These are phyloP conservation scores for Pardosa pseudoannulata DNA, from an alignment of 2,888 invertebrate genomes.

Conservation along the genomic window DNA sequence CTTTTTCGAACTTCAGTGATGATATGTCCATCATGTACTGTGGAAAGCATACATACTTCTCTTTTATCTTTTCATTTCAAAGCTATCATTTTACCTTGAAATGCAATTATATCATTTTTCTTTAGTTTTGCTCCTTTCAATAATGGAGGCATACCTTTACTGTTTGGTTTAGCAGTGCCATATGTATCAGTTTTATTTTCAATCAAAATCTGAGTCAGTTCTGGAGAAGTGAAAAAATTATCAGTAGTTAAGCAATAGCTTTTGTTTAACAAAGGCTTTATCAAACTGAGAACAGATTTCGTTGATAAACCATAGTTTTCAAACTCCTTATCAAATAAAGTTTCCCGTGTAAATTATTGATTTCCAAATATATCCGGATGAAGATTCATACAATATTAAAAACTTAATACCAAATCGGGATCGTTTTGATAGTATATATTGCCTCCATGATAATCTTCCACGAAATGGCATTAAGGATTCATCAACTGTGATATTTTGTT, in stretches of 20 bases:
- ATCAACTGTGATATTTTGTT: constrained; percentile 60
- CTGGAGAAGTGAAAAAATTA: constrained; percentile 45
- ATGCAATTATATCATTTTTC: constrained; percentile 45
- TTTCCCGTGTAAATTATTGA: constrained; percentile 33
- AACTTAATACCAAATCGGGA: too few relatives aligned
- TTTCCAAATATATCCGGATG: constrained; percentile 57
- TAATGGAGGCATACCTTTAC: constrained; percentile 32
- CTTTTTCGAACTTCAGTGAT: not conserved
- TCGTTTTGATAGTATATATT: constrained; percentile 72
- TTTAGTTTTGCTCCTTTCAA: constrained; percentile 47
- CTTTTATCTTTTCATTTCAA: too few relatives aligned
- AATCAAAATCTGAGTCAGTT: constrained; percentile 31
- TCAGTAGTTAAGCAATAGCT: too few relatives aligned
- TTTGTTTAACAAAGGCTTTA: too few relatives aligned
- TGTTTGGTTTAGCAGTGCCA: constrained; percentile 64
- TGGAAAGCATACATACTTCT: constrained; percentile 16
- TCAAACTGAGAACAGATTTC: constrained; percentile 5
- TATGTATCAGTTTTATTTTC: constrained; percentile 55
- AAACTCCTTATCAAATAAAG: constrained; percentile 18
- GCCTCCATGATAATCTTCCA: constrained; percentile 53
- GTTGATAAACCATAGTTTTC: constrained; percentile 14
- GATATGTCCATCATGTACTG: not conserved
- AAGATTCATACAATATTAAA: too few relatives aligned
- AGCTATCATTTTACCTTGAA: constrained; percentile 38
- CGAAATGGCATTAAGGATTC: constrained; percentile 71